Evolutionary conservation across 2,113 vertebrate genomes (phyloP).

Genomic region (Macroglossus sobrinus): DNA sequence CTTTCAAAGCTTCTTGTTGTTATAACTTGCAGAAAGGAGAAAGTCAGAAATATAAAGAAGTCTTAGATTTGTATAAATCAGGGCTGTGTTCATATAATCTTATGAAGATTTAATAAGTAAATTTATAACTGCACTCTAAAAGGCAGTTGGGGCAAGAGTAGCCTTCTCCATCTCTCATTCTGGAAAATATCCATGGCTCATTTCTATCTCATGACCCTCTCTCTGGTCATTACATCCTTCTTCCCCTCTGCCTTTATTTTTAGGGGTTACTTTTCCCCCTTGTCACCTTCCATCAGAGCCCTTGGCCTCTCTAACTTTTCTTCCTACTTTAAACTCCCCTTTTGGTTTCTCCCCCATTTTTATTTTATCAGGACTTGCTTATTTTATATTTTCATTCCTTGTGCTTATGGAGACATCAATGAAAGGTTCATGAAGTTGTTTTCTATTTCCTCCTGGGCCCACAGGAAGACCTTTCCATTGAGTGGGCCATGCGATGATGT

Average conservation of each 20-base stretch:
- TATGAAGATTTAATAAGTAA: background rate
- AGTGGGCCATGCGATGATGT: background rate
- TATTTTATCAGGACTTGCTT: background rate
- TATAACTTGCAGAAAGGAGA: conserved; percentile 54
- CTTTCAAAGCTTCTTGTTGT: conserved; percentile 56
- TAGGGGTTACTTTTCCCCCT: background rate
- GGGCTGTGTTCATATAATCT: conserved; percentile 17
- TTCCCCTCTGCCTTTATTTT: background rate
- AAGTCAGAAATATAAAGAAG: conserved; percentile 50
- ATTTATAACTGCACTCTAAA: background rate
- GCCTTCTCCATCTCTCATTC: background rate
- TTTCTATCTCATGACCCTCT: too few species aligned
- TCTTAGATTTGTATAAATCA: conserved; percentile 35
- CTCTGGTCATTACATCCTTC: background rate
- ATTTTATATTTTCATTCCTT: background rate
- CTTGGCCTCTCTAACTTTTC: background rate
- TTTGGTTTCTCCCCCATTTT: background rate
- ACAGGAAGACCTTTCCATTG: background rate
- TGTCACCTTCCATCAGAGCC: background rate
- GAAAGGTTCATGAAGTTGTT: background rate
- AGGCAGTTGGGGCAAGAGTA: background rate
- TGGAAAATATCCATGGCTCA: background rate
- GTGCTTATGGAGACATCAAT: background rate
- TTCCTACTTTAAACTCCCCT: background rate
- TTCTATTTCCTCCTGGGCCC: background rate